These are phyloP conservation scores for Megaceryle alcyon DNA, from an alignment of 2,797 vertebrate species.

Conservation along the genomic window DNA sequence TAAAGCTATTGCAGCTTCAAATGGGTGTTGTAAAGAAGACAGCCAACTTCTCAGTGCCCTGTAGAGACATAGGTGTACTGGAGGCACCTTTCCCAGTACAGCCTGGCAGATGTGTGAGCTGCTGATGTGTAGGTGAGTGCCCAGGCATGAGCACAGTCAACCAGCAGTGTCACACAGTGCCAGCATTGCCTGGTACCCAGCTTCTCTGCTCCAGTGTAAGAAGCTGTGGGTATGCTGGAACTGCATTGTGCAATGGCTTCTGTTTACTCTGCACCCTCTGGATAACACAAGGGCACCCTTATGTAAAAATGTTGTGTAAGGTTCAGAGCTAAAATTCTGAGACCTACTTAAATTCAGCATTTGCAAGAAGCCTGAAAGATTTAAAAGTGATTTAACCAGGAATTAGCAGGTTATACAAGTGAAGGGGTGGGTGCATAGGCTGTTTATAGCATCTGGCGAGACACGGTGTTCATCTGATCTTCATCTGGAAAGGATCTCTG, in stretches of 20 bases:
- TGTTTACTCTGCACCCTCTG: neutral
- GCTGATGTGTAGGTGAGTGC: accelerated
- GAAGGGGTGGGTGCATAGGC: neutral
- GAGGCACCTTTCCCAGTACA: neutral
- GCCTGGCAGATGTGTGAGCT: neutral
- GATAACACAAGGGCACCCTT: neutral
- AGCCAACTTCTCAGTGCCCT: neutral
- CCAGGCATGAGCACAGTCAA: neutral
- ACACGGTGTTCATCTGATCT: neutral
- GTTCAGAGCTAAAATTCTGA: neutral
- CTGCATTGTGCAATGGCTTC: neutral
- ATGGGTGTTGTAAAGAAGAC: neutral
- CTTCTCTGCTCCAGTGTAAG: neutral
- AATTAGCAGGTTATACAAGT: neutral
- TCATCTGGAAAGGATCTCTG: neutral
- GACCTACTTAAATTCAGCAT: neutral
- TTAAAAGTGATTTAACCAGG: neutral
- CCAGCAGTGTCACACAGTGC: neutral
- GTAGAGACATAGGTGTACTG: neutral
- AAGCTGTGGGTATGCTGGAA: neutral
- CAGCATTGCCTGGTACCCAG: neutral
- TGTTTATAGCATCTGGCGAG: neutral
- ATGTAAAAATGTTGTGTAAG: neutral
- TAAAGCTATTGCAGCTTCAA: neutral
- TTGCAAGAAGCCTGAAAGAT: neutral